Evolutionary conservation across 2,113 vertebrate genomes (phyloP).

Genomic region (Pao palembangensis): DNA sequence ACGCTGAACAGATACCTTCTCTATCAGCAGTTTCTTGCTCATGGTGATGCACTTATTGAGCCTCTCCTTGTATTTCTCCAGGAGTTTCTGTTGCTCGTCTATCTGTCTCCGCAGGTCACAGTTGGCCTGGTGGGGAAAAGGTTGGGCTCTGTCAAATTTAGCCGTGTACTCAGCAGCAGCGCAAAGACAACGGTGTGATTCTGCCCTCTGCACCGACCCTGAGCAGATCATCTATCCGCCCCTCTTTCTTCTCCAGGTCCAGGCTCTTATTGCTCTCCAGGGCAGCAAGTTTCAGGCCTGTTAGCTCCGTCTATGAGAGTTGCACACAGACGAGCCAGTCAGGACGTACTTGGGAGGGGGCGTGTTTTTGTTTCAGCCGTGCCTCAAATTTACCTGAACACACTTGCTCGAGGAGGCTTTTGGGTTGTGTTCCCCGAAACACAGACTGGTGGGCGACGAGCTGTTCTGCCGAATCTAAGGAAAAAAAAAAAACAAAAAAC

Average conservation of each 20-base stretch:
- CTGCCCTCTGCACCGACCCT: constrained; percentile 60
- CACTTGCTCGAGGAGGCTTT: constrained; percentile 92
- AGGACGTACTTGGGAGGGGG: neutral
- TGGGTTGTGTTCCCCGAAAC: constrained; percentile 91
- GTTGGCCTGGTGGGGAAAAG: constrained; percentile 82
- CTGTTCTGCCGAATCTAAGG: constrained; percentile 92
- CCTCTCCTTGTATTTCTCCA: constrained; percentile 98
- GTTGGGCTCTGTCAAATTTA: neutral
- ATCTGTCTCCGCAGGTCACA: constrained; percentile 98
- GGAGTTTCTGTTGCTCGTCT: constrained; percentile 97
- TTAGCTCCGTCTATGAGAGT: constrained; percentile 85
- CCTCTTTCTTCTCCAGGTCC: constrained; percentile 97
- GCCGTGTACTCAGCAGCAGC: neutral
- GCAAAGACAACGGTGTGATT: neutral
- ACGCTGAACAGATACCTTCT: constrained; percentile 80
- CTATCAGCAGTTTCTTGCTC: constrained; percentile 98
- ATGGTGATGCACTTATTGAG: constrained; percentile 99
- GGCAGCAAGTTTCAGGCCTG: constrained; percentile 91
- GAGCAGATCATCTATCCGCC: constrained; percentile 96
- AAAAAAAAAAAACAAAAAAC: neutral
- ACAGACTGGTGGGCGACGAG: constrained; percentile 94
- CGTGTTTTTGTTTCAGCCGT: neutral
- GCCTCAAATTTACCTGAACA: constrained; percentile 81
- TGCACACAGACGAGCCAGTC: neutral
- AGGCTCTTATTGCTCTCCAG: constrained; percentile 98